phyloP scores from a whole-genome alignment of 2,797 vertebrate species.

The Chelon labrosus region DNA sequence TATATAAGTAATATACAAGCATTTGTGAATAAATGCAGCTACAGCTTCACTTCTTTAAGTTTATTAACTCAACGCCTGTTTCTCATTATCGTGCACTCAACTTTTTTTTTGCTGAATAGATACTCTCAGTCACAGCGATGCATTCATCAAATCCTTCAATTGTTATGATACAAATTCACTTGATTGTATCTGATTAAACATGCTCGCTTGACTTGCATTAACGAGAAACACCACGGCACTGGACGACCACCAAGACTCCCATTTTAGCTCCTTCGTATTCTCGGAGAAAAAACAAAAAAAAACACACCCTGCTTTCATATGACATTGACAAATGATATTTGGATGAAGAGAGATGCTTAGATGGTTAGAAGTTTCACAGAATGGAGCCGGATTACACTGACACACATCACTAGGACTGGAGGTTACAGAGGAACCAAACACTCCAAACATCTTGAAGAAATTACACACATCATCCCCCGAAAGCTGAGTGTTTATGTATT shows the following conservation, averaged over 20 bases:
- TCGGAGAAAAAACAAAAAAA: slow-evolving; percentile 34
- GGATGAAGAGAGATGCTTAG: slow-evolving; percentile 77
- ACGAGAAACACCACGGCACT: slow-evolving; percentile 70
- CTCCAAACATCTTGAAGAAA: slow-evolving; percentile 84
- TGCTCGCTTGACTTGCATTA: slow-evolving; percentile 71
- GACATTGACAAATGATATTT: slow-evolving; percentile 86
- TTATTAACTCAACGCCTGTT: slow-evolving; percentile 51
- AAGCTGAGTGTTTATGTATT: slow-evolving; percentile 79
- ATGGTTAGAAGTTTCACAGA: slow-evolving; percentile 79
- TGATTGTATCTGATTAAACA: slow-evolving; percentile 80
- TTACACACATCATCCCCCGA: slow-evolving; percentile 76
- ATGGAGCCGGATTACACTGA: slow-evolving; percentile 74
- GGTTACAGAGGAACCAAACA: slow-evolving; percentile 71
- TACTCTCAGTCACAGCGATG: slow-evolving; percentile 47
- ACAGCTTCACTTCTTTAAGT: slow-evolving; percentile 4
- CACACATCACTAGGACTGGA: slow-evolving; percentile 74
- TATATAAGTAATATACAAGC: neutral
- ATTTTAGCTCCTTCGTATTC: slow-evolving; percentile 62
- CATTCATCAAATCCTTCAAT: slow-evolving; percentile 65
- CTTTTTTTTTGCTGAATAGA: slow-evolving; percentile 31
- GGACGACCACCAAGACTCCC: slow-evolving; percentile 71
- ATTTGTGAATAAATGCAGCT: neutral
- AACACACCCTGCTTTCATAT: slow-evolving; percentile 77
- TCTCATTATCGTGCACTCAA: slow-evolving; percentile 49
- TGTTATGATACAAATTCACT: slow-evolving; percentile 75